phyloP scores from a whole-genome alignment of 2,888 invertebrate genomes.

The Pterostichus niger region DNA sequence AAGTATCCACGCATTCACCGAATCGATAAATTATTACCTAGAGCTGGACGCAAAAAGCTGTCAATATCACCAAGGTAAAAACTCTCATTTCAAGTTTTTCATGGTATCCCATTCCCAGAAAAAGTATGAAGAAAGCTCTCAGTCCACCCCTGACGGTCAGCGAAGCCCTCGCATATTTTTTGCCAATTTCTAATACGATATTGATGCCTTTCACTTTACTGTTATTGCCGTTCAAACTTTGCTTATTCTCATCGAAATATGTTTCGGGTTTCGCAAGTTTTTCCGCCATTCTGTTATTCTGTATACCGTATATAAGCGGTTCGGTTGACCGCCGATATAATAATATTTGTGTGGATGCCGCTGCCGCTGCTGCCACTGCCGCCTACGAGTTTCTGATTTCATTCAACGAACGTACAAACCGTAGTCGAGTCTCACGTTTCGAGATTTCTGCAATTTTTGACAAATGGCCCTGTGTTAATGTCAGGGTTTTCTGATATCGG shows the following conservation, averaged over 20 bases:
- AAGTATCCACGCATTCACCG: background rate
- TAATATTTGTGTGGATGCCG: conserved; percentile 13
- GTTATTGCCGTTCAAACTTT: conserved; percentile 64
- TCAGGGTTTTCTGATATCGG: conserved; percentile 14
- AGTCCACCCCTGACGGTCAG: conserved; percentile 24
- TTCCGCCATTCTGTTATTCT: conserved; percentile 17
- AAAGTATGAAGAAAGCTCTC: conserved; percentile 10
- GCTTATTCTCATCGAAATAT: conserved; percentile 53
- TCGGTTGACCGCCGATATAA: conserved; percentile 36
- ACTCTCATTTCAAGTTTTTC: conserved; percentile 10
- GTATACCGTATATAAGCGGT: background rate
- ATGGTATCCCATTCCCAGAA: background rate
- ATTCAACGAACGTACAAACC: conserved; percentile 10
- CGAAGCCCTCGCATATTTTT: conserved; percentile 47
- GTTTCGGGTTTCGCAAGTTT: conserved; percentile 37
- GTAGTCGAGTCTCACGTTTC: background rate
- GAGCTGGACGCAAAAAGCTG: conserved; percentile 21
- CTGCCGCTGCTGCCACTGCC: background rate
- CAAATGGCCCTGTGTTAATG: conserved; percentile 38
- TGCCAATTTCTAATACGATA: conserved; percentile 59
- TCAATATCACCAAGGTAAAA: background rate
- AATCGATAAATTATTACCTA: conserved; percentile 36
- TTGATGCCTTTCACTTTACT: conserved; percentile 59
- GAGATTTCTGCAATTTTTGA: conserved; percentile 23
- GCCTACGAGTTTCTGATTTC: background rate